A percentile compares a stretch with the other conserved stretches of the same genome.
These are phyloP conservation scores for Lophura nycthemera DNA, from an alignment of 2,113 vertebrate species.

Conservation along the genomic window DNA sequence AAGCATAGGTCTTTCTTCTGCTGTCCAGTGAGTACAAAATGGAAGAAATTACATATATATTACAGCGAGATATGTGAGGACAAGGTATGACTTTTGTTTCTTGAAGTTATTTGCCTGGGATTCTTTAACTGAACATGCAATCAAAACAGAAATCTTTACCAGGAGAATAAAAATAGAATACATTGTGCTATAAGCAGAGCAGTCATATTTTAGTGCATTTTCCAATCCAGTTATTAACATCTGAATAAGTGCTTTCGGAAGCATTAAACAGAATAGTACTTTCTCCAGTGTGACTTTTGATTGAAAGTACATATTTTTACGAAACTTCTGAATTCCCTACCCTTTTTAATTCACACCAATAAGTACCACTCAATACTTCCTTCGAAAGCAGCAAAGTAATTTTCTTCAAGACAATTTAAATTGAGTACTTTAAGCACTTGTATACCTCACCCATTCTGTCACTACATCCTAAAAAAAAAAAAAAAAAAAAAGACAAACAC, in stretches of 20 bases:
- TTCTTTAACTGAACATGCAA: slow-evolving; percentile 28
- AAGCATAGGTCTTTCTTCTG: not conserved
- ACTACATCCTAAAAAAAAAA: not conserved
- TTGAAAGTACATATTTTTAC: slow-evolving; percentile 13
- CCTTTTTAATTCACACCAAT: not conserved
- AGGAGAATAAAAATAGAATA: slow-evolving; percentile 37
- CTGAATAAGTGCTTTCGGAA: slow-evolving; percentile 58
- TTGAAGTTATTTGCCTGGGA: not conserved
- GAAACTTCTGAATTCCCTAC: slow-evolving; percentile 8
- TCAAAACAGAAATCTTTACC: slow-evolving; percentile 14
- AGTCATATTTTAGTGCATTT: slow-evolving; percentile 16
- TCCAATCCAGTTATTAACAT: slow-evolving; percentile 14
- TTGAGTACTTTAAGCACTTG: not conserved
- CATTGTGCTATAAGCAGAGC: slow-evolving; percentile 14
- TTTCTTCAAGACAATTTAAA: slow-evolving; percentile 10
- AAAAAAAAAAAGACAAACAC: not conserved
- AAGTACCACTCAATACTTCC: not conserved
- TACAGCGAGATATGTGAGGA: not conserved
- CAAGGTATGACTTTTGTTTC: not conserved
- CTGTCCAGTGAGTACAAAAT: slow-evolving; percentile 11
- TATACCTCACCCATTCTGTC: not conserved
- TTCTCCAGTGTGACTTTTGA: slow-evolving; percentile 38
- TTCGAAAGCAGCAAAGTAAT: not conserved
- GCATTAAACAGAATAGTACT: not conserved
- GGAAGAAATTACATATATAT: not conserved